Evolutionary conservation across 2,113 vertebrate genomes (phyloP).

Genomic region (Alaudala cheleensis): DNA sequence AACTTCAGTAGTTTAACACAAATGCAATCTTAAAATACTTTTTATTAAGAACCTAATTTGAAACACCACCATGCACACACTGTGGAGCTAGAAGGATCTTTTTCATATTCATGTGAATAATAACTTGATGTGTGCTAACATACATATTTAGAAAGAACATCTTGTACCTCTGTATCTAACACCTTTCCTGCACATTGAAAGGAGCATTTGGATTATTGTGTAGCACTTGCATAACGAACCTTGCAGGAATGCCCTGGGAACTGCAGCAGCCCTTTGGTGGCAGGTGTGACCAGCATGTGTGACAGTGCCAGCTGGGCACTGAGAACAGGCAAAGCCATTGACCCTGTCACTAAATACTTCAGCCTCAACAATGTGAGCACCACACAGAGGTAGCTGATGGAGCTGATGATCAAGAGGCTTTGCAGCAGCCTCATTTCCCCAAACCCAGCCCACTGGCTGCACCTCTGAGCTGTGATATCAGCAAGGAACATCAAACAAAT

Average conservation of each 20-base stretch:
- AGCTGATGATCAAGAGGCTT: neutral
- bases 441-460: neutral
- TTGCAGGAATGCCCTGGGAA: neutral
- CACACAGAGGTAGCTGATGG: neutral
- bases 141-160: constrained; percentile 15
- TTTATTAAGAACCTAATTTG: constrained; percentile 34
- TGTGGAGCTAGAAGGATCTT: neutral
- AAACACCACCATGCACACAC: neutral
- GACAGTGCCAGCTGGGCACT: neutral
- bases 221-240: neutral
- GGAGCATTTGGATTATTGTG: neutral
- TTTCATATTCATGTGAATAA: constrained; percentile 44
- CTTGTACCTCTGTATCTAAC: neutral
- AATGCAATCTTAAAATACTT: constrained; percentile 55
- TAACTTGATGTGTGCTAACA: constrained; percentile 13
- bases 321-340: neutral
- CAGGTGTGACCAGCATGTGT: neutral
- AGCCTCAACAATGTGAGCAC: neutral
- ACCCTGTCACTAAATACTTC: neutral
- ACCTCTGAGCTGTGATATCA: neutral
- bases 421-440: neutral
- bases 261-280: neutral
- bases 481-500: neutral
- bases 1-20: constrained; percentile 8
- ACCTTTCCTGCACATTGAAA: neutral